These are phyloP conservation scores for Panulirus ornatus DNA, from an alignment of 1,140 invertebrate genomes.

Conservation along the genomic window DNA sequence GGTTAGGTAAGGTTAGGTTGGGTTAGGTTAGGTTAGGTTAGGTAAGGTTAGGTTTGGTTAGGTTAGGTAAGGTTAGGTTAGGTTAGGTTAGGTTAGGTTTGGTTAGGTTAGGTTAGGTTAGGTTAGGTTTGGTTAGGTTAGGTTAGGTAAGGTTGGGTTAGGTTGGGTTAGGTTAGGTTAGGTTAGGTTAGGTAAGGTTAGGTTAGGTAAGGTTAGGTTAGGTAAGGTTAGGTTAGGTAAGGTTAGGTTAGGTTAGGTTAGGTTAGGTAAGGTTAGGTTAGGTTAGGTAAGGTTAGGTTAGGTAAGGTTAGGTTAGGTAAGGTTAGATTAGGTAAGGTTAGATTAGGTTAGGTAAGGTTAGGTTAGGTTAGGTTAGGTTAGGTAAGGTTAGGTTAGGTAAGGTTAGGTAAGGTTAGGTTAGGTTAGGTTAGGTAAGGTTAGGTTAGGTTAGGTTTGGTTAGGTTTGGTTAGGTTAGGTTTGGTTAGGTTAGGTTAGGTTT, in stretches of 20 bases:
- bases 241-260: background rate
- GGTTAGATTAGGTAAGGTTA: background rate
- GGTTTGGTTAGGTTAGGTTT: slow-evolving; percentile 8
- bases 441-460: background rate
- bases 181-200: background rate
- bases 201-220: background rate
- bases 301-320: background rate
- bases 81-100: background rate
- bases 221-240: background rate
- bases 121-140: background rate
- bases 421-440: background rate
- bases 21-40: slow-evolving; percentile 27
- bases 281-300: background rate
- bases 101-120: background rate
- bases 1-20: slow-evolving; percentile 46
- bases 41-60: background rate
- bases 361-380: background rate
- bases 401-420: background rate
- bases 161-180: background rate
- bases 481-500: slow-evolving; percentile 4
- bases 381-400: no score
- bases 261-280: background rate
- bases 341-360: background rate
- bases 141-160: background rate
- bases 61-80: background rate